phyloP scores from a whole-genome alignment of 2,113 vertebrate species.

The Pleuronectes platessa region DNA sequence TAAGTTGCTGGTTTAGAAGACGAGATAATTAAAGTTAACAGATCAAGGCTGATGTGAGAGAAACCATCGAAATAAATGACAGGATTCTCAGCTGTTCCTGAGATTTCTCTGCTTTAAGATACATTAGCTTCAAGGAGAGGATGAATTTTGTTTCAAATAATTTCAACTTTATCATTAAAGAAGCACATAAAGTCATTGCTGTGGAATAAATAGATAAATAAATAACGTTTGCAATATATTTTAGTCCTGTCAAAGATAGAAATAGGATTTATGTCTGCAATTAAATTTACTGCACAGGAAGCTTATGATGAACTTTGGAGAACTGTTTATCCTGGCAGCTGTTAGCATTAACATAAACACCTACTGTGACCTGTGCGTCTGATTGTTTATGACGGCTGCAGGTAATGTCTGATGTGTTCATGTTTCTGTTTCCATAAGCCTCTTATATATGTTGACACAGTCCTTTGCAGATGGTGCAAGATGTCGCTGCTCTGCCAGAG shows the following conservation, averaged over 20 bases:
- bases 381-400: neutral
- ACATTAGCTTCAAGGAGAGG: no score
- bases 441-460: neutral
- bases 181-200: neutral
- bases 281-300: no score
- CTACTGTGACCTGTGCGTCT: neutral
- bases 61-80: no score
- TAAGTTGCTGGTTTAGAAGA: no score
- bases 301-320: no score
- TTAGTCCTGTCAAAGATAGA: no score
- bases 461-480: constrained; percentile 17
- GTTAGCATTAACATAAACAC: neutral
- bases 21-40: no score
- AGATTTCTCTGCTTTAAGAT: no score
- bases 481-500: constrained; percentile 11
- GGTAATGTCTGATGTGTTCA: neutral
- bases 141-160: no score
- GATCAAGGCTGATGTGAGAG: no score
- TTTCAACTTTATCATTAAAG: neutral
- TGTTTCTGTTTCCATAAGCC: constrained; percentile 7
- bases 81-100: no score
- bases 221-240: neutral
- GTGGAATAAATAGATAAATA: neutral
- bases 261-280: no score
- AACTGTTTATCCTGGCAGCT: neutral